These are phyloP conservation scores for Urophycis tenuis DNA, from an alignment of 2,797 vertebrate species.

Conservation along the genomic window DNA sequence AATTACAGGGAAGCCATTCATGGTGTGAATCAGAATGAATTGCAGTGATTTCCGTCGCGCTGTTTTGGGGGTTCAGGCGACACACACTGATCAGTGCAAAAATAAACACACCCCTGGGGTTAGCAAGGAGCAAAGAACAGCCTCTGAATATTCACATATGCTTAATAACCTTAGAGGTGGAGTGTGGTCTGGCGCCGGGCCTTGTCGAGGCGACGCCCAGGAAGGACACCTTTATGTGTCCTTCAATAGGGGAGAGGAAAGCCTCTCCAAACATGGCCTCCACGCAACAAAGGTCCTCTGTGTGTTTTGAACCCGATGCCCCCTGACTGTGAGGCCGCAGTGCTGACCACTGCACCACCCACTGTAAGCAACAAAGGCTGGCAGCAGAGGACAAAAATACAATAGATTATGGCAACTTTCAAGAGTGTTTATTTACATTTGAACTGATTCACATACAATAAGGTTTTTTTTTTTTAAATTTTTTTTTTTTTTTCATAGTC, in stretches of 20 bases:
- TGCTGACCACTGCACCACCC: not conserved
- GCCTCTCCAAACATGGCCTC: not conserved
- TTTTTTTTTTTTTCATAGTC: slow-evolving; percentile 32
- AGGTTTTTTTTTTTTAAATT: slow-evolving; percentile 39
- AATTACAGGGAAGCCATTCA: not conserved
- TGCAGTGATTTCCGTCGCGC: too few species aligned
- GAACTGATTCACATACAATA: slow-evolving; percentile 57
- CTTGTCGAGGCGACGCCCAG: not conserved
- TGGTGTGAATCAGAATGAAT: not conserved
- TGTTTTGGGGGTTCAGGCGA: not conserved
- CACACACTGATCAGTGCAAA: not conserved
- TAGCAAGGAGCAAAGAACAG: not conserved
- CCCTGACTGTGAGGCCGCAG: not conserved
- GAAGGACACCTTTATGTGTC: not conserved
- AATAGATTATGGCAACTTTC: slow-evolving; percentile 41
- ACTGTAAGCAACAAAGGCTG: slow-evolving; percentile 9
- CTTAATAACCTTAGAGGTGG: not conserved
- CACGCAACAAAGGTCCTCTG: not conserved
- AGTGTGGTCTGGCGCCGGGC: too few species aligned
- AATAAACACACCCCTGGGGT: not conserved
- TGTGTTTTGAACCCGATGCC: not conserved
- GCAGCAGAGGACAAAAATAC: not conserved
- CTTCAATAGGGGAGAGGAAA: not conserved
- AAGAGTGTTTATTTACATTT: slow-evolving; percentile 65
- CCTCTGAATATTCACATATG: too few species aligned